Evolutionary conservation across 2,113 vertebrate genomes (phyloP).

Genomic region (Bujurquina vittata): DNA sequence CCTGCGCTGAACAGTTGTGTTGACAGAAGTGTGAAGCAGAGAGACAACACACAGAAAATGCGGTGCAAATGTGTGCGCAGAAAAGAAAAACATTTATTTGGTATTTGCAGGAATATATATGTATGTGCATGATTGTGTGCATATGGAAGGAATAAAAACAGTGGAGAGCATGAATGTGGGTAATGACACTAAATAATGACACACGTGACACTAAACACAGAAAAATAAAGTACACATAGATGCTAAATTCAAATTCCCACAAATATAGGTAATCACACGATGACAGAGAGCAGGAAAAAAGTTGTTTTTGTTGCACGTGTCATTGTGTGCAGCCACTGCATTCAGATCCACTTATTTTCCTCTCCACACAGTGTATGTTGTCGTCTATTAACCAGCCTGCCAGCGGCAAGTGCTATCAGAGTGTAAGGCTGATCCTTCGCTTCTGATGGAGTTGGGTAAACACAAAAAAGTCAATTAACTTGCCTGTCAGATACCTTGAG

Average conservation of each 20-base stretch:
- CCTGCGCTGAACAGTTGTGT: not conserved
- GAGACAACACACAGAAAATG: conserved; percentile 39
- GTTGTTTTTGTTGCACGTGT: not conserved
- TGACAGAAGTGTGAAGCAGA: conserved; percentile 3
- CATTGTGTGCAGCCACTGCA: not conserved
- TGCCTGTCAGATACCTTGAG: conserved; percentile 21
- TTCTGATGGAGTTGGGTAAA: conserved; percentile 9
- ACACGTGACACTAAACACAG: conserved; percentile 27
- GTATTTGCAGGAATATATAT: conserved; percentile 19
- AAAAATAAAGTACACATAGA: conserved; percentile 47
- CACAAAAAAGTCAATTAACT: conserved; percentile 13
- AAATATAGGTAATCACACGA: conserved; percentile 4
- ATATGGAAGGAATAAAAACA: not conserved
- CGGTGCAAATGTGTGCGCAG: conserved; percentile 17
- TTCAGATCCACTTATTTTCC: conserved; percentile 2
- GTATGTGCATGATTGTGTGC: conserved; percentile 10
- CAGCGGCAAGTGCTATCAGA: not conserved
- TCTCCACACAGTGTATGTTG: not conserved
- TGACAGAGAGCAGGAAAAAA: not conserved
- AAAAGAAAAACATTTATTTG: conserved; percentile 57
- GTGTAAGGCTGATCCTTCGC: not conserved
- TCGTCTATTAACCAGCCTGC: not conserved
- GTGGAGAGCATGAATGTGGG: conserved; percentile 24
- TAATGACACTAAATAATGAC: not conserved
- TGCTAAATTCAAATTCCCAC: conserved; percentile 33